Evolutionary conservation across 1,140 invertebrate species (phyloP), one percentile per base, ranked within the genome.

Genomic region (Drosophila pallidifrons): DNA sequence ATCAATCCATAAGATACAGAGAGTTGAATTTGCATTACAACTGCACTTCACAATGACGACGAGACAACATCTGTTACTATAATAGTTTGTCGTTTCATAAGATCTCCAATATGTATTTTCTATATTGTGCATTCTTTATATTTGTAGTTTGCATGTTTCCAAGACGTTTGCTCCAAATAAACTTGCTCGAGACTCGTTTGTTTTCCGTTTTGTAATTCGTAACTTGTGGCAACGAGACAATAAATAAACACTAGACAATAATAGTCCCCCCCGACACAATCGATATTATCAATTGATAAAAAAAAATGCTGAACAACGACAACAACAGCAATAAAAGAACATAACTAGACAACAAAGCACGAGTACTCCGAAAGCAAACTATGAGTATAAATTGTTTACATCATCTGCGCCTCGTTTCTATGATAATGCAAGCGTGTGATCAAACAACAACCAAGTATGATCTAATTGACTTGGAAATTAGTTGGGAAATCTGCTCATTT

Each of bases 271-370:
- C 20, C 0, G 11, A 20, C 32, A 58, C 66, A 75, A 75, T 74
- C 71, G 55, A 74, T 73, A 60, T 45, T 67, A 59, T 59, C 70
- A 73, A 67, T 74, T 68, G 57, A 63, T 28, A 63, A 30, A 47
- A 47, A 16, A 20, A 47, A 16, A 11, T n/a, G 13, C 20, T 20
- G 46, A 15, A 16, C 16, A 15, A 58, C n/a, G 28, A 51, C 60
- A 57, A n/a, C 54, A 51, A 66, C 49, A 72, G n/a, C 38, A 28
- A 47, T 30, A 49, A n/a, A 51, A 30, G 6, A 32, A 57, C 16
- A 41, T 41, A 72, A 57, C 13, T 54, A 49, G 28, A 25, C 45
- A 57, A 59, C 11, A 47, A 63, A 30, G 54, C 43, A 65, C 20
- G 25, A 11, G 10, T 45, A 32, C 45, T 25, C 7, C 7, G 10